A percentile compares a stretch with the other conserved stretches of the same genome.
Conservation (phyloP, 2,797 vertebrate species). For the Propithecus perrieri region DNA sequence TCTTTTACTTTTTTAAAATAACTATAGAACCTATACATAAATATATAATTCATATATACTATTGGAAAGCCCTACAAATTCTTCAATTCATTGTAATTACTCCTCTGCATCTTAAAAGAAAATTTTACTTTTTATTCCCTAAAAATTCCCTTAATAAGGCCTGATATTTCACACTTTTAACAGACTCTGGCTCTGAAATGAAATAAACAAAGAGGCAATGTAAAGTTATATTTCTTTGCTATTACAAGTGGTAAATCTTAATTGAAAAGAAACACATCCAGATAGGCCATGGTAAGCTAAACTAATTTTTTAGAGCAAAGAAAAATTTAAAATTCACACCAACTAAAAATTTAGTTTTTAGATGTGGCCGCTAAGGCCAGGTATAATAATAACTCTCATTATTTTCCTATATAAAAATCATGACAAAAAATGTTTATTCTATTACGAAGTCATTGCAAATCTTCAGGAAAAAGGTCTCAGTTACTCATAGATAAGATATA, state of each 20-base stretch:
- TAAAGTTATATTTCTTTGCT: conserved; percentile 20
- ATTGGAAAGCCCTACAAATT: conserved; percentile 48
- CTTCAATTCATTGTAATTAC: neutral
- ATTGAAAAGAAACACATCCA: conserved; percentile 35
- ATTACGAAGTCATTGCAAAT: conserved; percentile 47
- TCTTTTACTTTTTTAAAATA: conserved; percentile 45
- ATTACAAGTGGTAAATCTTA: neutral
- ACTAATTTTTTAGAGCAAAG: neutral
- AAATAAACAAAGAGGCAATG: neutral
- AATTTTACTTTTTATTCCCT: neutral
- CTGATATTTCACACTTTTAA: conserved; percentile 34
- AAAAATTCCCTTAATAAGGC: neutral
- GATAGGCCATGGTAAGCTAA: neutral
- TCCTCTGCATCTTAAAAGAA: neutral
- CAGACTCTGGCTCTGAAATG: conserved; percentile 35
- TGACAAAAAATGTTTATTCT: conserved; percentile 26
- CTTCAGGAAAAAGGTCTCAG: neutral
- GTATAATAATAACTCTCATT: conserved; percentile 69
- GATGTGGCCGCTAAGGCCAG: conserved; percentile 67
- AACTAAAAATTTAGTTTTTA: conserved; percentile 68
- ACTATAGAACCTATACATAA: conserved; percentile 70
- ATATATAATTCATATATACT: conserved; percentile 79
- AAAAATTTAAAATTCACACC: conserved; percentile 23
- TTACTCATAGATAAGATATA: neutral
- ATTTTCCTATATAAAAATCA: conserved; percentile 52